Evolutionary conservation across 2,888 invertebrate species (phyloP).

Genomic region (Bruchidius siliquastri): DNA sequence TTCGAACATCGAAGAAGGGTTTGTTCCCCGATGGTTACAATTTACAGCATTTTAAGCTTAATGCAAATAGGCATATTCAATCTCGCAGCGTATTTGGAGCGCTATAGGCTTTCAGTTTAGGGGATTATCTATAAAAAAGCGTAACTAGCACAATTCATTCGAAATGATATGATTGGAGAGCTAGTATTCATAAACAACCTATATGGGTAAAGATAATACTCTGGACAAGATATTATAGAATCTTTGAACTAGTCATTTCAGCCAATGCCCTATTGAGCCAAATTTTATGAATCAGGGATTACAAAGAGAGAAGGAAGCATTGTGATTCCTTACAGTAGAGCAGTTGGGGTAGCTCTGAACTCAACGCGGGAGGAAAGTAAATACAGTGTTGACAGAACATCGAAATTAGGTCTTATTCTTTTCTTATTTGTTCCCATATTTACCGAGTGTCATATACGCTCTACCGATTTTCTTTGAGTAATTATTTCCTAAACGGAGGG

Average conservation of each 20-base stretch:
- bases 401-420: neutral
- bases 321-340: neutral
- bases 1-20: too few relatives aligned
- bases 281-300: conserved; percentile 17
- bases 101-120: too few relatives aligned
- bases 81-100: too few relatives aligned
- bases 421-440: neutral
- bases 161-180: too few relatives aligned
- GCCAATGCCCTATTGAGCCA: conserved; percentile 36
- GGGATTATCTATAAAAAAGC: too few relatives aligned
- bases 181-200: too few relatives aligned
- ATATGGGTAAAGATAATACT: neutral
- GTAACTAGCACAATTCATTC: too few relatives aligned
- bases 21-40: too few relatives aligned
- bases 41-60: too few relatives aligned
- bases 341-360: neutral
- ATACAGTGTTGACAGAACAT: neutral
- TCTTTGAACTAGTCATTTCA: neutral
- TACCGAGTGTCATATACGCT: neutral
- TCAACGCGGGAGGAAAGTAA: neutral
- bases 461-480: neutral
- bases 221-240: neutral
- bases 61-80: too few relatives aligned
- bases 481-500: neutral
- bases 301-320: neutral